Percentiles rank a stretch among this genome's conserved stretches.
These are phyloP conservation scores for Chesias legatella DNA, from an alignment of 2,888 invertebrate genomes.

Conservation along the genomic window DNA sequence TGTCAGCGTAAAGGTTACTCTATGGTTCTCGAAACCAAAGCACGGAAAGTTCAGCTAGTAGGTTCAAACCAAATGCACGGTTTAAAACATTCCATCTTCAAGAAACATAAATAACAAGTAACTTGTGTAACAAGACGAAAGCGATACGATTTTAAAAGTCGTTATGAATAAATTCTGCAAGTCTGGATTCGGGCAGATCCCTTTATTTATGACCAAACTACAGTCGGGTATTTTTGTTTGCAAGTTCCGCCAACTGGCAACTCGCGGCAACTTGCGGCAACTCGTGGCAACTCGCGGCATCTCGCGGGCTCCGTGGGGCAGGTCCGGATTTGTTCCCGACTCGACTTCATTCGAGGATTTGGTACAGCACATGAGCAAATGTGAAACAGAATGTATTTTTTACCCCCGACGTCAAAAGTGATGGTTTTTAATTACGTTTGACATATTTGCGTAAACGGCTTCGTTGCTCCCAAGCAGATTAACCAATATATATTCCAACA, in stretches of 20 bases:
- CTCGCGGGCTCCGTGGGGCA: conserved; percentile 34
- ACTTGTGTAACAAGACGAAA: conserved; percentile 32
- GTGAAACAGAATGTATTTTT: too few species aligned
- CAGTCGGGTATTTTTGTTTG: conserved; percentile 37
- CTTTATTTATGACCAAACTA: conserved; percentile 48
- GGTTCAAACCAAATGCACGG: background rate
- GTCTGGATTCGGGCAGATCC: conserved; percentile 33
- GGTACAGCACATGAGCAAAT: background rate
- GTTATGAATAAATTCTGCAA: conserved; percentile 36
- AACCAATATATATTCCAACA: too few species aligned
- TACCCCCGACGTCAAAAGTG: too few species aligned
- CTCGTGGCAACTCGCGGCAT: too few species aligned
- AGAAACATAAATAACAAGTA: conserved; percentile 25
- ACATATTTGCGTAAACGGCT: too few species aligned
- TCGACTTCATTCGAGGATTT: conserved; percentile 31
- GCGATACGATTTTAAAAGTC: conserved; percentile 37
- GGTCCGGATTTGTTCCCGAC: conserved; percentile 41
- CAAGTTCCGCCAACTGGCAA: conserved; percentile 27
- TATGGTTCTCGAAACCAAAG: too few species aligned
- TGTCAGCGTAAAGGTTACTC: too few species aligned
- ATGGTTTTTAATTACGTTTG: too few species aligned
- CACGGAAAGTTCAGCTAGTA: background rate
- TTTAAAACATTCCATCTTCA: conserved; percentile 1
- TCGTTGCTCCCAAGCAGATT: too few species aligned
- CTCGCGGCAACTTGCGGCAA: too few species aligned